These are phyloP conservation scores for Anas georgica DNA, from an alignment of 2,797 vertebrate genomes.

Conservation along the genomic window DNA sequence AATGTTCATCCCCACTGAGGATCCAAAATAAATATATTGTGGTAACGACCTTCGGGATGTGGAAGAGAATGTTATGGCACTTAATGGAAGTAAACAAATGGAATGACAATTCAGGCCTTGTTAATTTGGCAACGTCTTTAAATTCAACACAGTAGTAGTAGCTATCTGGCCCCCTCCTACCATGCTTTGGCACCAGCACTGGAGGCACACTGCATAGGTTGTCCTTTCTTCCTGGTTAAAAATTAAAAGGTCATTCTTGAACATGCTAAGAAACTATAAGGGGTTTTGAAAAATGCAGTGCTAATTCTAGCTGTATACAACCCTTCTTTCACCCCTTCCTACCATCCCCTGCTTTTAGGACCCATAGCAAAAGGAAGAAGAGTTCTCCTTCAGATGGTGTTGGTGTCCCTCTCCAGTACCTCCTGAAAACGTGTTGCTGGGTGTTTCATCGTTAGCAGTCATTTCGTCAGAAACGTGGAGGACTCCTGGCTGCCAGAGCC, in stretches of 20 bases:
- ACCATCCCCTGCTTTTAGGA: background rate
- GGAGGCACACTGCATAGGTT: background rate
- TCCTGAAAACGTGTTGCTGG: background rate
- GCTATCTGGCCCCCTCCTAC: background rate
- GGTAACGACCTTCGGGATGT: conserved; percentile 40
- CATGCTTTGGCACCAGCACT: background rate
- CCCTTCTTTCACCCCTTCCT: background rate
- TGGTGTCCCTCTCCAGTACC: background rate
- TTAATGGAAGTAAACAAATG: conserved; percentile 42
- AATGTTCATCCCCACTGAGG: background rate
- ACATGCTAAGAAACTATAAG: background rate
- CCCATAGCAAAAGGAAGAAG: background rate
- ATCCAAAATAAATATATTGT: conserved; percentile 36
- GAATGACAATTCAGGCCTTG: background rate
- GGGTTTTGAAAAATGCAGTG: background rate
- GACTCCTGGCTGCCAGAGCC: background rate
- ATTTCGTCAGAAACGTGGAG: background rate
- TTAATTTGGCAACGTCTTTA: background rate
- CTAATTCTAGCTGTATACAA: background rate
- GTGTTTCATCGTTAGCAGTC: background rate
- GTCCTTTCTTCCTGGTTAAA: background rate
- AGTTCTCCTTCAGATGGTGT: background rate
- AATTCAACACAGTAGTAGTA: background rate
- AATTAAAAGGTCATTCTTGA: background rate
- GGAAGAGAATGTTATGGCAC: conserved; percentile 27